A percentile compares a stretch with the other conserved stretches of the same genome.
phyloP scores from a whole-genome alignment of 2,797 vertebrate genomes.

The Poeciliopsis turneri region DNA sequence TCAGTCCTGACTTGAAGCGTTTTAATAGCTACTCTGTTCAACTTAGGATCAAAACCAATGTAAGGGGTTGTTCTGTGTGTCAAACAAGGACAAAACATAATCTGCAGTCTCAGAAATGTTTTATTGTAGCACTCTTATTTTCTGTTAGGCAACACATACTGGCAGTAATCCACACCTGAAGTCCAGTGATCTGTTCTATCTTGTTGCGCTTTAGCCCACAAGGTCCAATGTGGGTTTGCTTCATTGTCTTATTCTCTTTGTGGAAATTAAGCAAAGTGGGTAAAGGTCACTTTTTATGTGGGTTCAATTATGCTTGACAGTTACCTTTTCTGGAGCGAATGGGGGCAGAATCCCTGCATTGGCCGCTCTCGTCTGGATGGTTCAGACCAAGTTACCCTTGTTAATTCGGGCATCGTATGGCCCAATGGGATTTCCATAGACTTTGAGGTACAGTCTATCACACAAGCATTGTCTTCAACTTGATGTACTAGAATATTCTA shows the following conservation, averaged over 20 bases:
- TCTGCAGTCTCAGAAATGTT: not conserved
- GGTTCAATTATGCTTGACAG: conserved; percentile 66
- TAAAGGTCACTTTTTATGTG: not conserved
- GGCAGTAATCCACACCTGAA: not conserved
- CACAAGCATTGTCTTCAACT: conserved; percentile 1
- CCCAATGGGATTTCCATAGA: conserved; percentile 98
- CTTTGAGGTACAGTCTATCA: conserved; percentile 86
- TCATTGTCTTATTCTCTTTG: conserved; percentile 1
- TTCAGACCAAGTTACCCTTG: conserved; percentile 92
- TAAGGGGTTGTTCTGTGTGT: not conserved
- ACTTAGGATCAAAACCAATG: not conserved
- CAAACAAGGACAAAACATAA: not conserved
- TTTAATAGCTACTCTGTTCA: not conserved
- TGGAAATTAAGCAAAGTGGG: not conserved
- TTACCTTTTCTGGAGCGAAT: conserved; percentile 98
- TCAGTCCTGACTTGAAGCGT: not conserved
- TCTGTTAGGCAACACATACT: not conserved
- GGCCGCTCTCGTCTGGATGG: conserved; percentile 93
- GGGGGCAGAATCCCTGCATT: conserved; percentile 96
- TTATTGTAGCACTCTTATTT: not conserved
- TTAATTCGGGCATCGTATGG: conserved; percentile 93
- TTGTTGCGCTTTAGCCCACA: not conserved
- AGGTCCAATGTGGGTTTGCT: not conserved
- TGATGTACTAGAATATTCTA: conserved; percentile 5
- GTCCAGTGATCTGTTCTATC: not conserved